Conservation (phyloP, 2,797 vertebrate genomes). For the Sebastes alutus region DNA sequence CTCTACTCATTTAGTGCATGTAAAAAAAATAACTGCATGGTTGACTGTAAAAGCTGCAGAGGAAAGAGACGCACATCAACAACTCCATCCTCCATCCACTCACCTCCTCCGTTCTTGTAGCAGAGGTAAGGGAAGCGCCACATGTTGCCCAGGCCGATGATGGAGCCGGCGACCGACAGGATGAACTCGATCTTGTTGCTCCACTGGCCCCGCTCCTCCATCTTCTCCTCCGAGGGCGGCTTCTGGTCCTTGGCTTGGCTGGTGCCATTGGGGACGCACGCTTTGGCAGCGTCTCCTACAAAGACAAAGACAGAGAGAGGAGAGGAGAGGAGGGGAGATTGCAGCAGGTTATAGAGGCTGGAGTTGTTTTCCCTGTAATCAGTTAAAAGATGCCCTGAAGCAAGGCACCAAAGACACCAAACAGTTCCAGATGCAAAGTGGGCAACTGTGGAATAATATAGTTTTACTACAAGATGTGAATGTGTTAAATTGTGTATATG, state of each 20-base stretch:
- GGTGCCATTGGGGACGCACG: constrained; percentile 50
- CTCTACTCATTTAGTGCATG: not conserved
- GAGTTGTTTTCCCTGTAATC: not conserved
- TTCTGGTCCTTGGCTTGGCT: constrained; percentile 29
- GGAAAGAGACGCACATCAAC: not conserved
- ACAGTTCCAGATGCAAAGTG: not conserved
- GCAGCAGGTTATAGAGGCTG: not conserved
- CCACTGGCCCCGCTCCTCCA: constrained; percentile 92
- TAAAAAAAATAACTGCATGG: not conserved
- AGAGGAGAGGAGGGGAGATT: not conserved
- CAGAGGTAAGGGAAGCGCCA: constrained; percentile 97
- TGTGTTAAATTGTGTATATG: not conserved
- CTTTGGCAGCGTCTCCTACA: constrained; percentile 61
- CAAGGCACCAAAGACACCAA: not conserved
- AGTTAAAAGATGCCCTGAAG: not conserved
- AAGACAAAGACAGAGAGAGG: not conserved
- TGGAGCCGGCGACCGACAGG: constrained; percentile 92
- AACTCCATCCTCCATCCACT: constrained; percentile 47
- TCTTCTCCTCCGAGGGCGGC: constrained; percentile 71
- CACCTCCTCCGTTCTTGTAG: constrained; percentile 97
- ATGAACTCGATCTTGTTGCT: constrained; percentile 94
- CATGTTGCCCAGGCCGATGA: constrained; percentile 93
- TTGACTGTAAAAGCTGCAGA: not conserved
- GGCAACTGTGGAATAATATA: not conserved
- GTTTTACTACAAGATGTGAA: not conserved